Conservation (phyloP, 1,140 invertebrate genomes). For the Colletes latitarsis region DNA sequence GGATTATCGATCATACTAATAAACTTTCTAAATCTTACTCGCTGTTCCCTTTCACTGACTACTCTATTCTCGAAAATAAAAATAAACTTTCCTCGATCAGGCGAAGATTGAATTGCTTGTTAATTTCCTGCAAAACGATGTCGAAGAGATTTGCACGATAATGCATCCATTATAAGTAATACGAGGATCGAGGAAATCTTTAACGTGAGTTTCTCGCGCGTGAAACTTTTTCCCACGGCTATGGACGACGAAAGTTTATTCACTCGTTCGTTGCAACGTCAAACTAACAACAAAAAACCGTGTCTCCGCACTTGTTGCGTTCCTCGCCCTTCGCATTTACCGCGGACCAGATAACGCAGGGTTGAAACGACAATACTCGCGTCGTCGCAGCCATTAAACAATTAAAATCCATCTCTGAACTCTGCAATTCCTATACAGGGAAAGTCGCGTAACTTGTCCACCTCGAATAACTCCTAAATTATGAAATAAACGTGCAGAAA, state of each 20-base stretch:
- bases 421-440: not conserved
- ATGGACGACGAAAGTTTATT: slow-evolving; percentile 1
- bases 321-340: slow-evolving; percentile 10
- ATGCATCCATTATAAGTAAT: no score
- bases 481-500: no score
- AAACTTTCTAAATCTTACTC: no score
- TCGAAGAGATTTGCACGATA: no score
- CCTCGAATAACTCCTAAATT: no score
- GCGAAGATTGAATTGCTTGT: no score
- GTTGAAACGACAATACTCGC: not conserved
- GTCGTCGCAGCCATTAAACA: not conserved
- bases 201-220: not conserved
- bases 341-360: not conserved
- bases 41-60: no score
- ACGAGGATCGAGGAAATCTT: not conserved
- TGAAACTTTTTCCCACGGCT: slow-evolving; percentile 4
- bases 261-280: not conserved
- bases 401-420: not conserved
- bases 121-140: no score
- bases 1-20: no score
- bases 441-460: no score
- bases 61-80: no score
- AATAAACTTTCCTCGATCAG: no score
- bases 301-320: slow-evolving; percentile 24
- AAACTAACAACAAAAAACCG: not conserved